Conservation (phyloP, 2,888 invertebrate genomes). For the Caprella mutica region DNA sequence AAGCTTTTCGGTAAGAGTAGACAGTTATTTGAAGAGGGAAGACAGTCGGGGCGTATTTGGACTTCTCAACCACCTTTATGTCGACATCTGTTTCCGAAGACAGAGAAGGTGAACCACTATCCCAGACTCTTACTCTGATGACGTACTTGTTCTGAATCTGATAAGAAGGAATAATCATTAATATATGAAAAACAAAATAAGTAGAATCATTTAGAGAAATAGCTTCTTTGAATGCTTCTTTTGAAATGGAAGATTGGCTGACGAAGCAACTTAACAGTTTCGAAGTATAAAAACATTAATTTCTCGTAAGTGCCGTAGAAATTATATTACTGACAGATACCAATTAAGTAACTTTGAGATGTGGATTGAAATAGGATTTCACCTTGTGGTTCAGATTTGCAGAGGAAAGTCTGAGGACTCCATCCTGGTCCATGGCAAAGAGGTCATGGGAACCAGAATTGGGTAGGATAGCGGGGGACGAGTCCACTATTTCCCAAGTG, state of each 20-base stretch:
- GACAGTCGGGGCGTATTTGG: conserved; percentile 81
- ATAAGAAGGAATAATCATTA: too few relatives aligned
- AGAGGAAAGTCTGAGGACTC: conserved; percentile 30
- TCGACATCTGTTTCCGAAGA: conserved; percentile 73
- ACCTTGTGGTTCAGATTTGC: conserved; percentile 25
- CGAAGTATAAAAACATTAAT: too few relatives aligned
- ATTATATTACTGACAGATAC: too few relatives aligned
- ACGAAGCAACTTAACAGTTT: too few relatives aligned
- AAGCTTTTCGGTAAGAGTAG: conserved; percentile 79
- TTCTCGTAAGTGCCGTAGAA: too few relatives aligned
- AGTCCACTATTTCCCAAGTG: conserved; percentile 40
- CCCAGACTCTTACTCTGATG: conserved; percentile 79
- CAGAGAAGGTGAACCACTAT: conserved; percentile 80
- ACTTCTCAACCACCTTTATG: conserved; percentile 70
- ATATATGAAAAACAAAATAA: too few relatives aligned
- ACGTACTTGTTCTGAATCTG: conserved; percentile 50
- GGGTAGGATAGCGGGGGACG: conserved; percentile 9
- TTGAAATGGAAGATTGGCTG: too few relatives aligned
- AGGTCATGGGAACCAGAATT: not conserved
- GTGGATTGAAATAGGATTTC: conserved; percentile 5
- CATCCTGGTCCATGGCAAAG: conserved; percentile 31
- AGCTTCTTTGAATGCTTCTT: too few relatives aligned
- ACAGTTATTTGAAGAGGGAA: conserved; percentile 72
- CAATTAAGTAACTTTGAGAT: too few relatives aligned
- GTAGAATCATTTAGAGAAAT: too few relatives aligned